Percentiles rank a stretch among this genome's conserved stretches.
These are phyloP conservation scores for Drosophila meridionalis DNA, from an alignment of 2,888 invertebrate species.

Conservation along the genomic window DNA sequence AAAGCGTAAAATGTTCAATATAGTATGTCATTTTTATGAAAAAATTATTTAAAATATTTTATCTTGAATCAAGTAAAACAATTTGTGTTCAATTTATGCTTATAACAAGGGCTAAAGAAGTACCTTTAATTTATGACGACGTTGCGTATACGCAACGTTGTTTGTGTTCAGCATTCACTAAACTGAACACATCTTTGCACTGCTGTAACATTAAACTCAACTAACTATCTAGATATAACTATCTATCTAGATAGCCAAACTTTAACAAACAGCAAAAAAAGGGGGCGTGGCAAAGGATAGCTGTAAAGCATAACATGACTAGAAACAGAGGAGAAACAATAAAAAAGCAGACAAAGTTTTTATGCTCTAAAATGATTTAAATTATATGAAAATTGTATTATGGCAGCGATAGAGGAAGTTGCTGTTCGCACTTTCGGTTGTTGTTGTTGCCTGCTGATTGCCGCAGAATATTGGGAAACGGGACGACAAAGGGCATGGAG, in stretches of 20 bases:
- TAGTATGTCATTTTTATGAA: not conserved
- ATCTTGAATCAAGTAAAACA: not conserved
- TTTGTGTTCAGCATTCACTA: constrained; percentile 34
- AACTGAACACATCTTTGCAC: not conserved
- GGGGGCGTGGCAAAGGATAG: not conserved
- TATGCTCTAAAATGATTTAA: constrained; percentile 73
- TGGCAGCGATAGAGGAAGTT: constrained; percentile 31
- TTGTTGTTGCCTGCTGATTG: not conserved
- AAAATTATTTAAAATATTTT: not conserved
- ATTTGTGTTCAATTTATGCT: not conserved
- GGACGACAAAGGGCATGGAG: constrained; percentile 24
- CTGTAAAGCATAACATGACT: not conserved
- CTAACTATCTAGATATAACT: not conserved
- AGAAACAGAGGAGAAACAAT: not conserved
- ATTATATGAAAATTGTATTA: constrained; percentile 75
- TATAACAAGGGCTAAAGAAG: not conserved
- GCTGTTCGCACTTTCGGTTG: constrained; percentile 16
- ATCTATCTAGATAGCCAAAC: constrained; percentile 56
- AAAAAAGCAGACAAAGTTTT: constrained; percentile 64
- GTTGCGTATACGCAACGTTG: constrained; percentile 68
- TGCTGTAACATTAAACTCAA: constrained; percentile 9
- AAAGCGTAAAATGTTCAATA: not conserved
- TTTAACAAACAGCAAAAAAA: not conserved
- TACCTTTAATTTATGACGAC: not conserved
- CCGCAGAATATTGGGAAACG: not conserved